Base-by-base conservation (phyloP, 2,113 vertebrate genomes). In the Athene noctua region DNA sequence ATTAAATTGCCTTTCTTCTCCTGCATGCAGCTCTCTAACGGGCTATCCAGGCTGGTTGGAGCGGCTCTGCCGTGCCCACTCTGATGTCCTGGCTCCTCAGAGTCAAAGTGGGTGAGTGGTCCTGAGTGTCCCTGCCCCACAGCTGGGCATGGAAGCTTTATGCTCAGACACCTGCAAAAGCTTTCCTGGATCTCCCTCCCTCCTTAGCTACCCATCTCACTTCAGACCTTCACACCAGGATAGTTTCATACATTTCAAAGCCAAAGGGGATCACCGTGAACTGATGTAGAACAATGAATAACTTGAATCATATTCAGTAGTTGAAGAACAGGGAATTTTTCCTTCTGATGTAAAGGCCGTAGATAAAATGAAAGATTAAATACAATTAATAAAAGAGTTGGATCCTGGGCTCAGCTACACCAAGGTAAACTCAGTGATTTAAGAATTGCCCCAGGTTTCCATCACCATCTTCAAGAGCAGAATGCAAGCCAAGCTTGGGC, bases 21-120 rank as follows among this genome's bases (percentile, higher is more conserved):
- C 11, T 4, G 32, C 58, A 22, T 9, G 9, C 26, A 49, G 21
- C 6, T 19, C 10, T 2, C 36, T 8, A 11, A 8, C 1, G 1
- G 29, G 51, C 40, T 4, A 47, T 3, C 52, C 72, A 59, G 51
- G 23, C 29, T 42, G 63, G 25, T 5, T 26, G 23, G 46, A 32
- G 36, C 3, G 9, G 51, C 38, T 75, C 62, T 27, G 21, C 6
- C 7, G 18, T 12, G 10, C 44, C 21, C 30, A 13, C 13, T 40
- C 38, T 27, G 8, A 23, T n/a, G 19, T 17, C 49, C 34, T 15
- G 34, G 15, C 27, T 36, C 62, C 38, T n/a, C n/a, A n/a, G n/a
- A n/a, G n/a, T 51, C 27, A 49, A 12, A 14, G 6, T 10, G 46
- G 46, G 46, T 15, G 11, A 27, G 30, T 20, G 72, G 54, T 17